A percentile compares a stretch with the other conserved stretches of the same genome.
Evolutionary conservation across 2,113 vertebrate species (phyloP).

Genomic region (Neolamprologus devosi): DNA sequence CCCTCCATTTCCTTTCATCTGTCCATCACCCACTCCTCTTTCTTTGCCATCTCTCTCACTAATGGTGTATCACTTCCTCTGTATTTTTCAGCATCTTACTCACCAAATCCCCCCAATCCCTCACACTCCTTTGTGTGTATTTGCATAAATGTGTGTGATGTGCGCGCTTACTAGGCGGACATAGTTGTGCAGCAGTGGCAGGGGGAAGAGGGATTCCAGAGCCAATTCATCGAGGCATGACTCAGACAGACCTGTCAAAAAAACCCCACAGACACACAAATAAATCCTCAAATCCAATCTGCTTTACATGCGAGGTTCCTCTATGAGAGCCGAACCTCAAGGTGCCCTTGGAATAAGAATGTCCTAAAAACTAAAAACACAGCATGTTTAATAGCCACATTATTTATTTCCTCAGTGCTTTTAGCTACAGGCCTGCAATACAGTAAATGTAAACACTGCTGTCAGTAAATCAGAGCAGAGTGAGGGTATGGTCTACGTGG

Average conservation of each 20-base stretch:
- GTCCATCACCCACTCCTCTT: background rate
- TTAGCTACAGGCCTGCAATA: background rate
- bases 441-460: background rate
- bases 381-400: background rate
- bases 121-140: background rate
- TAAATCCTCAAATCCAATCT: background rate
- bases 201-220: constrained; percentile 84
- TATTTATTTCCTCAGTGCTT: background rate
- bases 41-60: background rate
- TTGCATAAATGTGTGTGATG: background rate
- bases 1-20: background rate
- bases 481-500: background rate
- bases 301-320: background rate
- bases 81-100: background rate
- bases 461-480: background rate
- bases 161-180: constrained; percentile 80
- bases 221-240: constrained; percentile 84
- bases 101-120: constrained; percentile 13
- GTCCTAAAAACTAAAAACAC: background rate
- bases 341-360: background rate
- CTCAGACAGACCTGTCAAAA: constrained; percentile 80
- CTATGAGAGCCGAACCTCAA: background rate
- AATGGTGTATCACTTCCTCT: background rate
- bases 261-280: background rate
- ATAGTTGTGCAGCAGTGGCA: constrained; percentile 90